A percentile compares a stretch with the other conserved stretches of the same genome.
Conservation (phyloP, 2,113 vertebrate genomes). For the Scolopax mira region DNA sequence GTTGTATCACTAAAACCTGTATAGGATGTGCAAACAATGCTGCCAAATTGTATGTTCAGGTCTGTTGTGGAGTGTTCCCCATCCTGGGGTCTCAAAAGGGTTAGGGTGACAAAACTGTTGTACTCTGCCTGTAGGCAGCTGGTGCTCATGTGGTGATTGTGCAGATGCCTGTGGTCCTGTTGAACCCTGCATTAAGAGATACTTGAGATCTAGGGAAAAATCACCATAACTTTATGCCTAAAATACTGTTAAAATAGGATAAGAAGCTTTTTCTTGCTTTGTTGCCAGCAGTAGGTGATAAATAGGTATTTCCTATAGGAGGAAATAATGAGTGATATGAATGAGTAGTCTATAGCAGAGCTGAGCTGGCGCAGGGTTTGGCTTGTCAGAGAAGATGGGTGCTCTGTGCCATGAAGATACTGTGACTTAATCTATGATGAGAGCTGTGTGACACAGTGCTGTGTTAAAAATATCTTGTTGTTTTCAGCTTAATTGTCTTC, state of each 20-base stretch:
- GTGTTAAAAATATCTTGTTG: neutral
- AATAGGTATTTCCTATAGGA: neutral
- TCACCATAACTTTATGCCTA: neutral
- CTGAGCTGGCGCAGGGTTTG: neutral
- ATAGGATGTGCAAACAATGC: fast-evolving
- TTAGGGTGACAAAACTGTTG: neutral
- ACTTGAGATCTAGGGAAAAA: too few relatives aligned
- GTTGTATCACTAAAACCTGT: neutral
- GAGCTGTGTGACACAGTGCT: neutral
- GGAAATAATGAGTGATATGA: neutral
- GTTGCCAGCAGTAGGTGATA: neutral
- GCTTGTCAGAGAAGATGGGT: neutral
- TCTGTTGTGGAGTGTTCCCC: neutral
- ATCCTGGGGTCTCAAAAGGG: neutral
- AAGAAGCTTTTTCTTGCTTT: neutral
- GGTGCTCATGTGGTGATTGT: fast-evolving
- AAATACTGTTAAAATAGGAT: neutral
- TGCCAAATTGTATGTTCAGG: neutral
- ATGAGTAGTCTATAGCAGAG: neutral
- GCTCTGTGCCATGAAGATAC: neutral
- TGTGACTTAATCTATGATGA: neutral
- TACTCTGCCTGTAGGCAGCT: neutral
- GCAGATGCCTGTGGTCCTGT: neutral
- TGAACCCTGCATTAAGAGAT: neutral
- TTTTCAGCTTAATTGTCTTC: neutral